Evolutionary conservation across 1,140 invertebrate species (phyloP).

Genomic region (Zeugodacus cucurbitae): DNA sequence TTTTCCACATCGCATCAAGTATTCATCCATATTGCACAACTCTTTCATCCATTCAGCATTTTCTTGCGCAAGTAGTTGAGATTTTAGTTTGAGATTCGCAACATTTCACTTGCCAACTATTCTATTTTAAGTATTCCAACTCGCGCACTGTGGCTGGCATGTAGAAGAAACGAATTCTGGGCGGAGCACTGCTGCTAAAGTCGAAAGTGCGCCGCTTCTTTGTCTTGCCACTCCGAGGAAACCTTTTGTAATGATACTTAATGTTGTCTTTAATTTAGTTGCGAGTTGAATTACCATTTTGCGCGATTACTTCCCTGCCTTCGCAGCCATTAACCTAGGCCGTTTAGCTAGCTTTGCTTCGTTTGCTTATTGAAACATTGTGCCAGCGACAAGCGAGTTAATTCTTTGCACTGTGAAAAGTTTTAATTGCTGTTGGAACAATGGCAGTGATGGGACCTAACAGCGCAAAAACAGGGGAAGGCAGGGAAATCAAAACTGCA

Average conservation of each 20-base stretch:
- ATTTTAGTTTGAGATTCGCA: background rate
- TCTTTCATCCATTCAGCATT: background rate
- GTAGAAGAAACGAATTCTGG: background rate
- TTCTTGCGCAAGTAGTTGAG: background rate
- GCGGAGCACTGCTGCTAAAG: background rate
- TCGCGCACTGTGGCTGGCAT: background rate
- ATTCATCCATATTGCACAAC: background rate
- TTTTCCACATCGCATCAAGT: background rate
- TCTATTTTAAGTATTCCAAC: background rate
- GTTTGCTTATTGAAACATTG: background rate
- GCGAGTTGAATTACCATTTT: slow-evolving; percentile 3
- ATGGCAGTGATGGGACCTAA: background rate
- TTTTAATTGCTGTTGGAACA: background rate
- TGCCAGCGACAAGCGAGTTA: background rate
- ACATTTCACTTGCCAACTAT: background rate
- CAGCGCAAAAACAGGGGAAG: no score
- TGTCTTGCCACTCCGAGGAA: background rate
- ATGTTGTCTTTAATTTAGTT: background rate
- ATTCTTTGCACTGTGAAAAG: background rate
- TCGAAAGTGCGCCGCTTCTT: background rate
- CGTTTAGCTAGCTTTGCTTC: no score
- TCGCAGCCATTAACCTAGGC: background rate
- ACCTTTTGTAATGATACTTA: background rate
- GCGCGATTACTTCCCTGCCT: background rate
- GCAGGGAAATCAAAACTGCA: background rate